Evolutionary conservation across 2,888 invertebrate genomes (phyloP).

Genomic region (Coronaproctus castanopsis): DNA sequence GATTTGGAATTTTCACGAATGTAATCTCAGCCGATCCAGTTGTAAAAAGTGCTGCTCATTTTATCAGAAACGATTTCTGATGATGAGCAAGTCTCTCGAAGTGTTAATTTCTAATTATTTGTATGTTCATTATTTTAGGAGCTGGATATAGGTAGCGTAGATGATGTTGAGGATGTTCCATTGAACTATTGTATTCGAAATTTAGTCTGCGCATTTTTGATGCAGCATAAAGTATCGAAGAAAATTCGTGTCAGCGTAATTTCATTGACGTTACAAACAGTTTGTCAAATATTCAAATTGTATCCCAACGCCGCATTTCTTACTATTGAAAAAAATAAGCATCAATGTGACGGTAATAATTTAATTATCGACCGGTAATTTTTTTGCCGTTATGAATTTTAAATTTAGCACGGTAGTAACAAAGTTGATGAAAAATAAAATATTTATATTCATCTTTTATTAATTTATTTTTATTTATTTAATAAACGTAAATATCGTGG

Average conservation of each 20-base stretch:
- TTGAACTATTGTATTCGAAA: constrained; percentile 51
- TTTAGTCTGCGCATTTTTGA: constrained; percentile 47
- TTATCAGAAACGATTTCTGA: no score
- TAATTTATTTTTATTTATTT: neutral
- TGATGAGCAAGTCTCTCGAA: no score
- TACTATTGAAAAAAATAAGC: constrained; percentile 20
- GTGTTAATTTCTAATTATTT: no score
- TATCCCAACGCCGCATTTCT: constrained; percentile 51
- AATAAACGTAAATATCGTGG: no score
- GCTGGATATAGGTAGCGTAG: constrained; percentile 42
- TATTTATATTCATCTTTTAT: no score
- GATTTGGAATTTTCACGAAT: no score
- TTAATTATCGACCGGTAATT: no score
- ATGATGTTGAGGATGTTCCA: constrained; percentile 39
- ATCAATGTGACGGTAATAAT: constrained; percentile 6
- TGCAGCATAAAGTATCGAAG: constrained; percentile 39
- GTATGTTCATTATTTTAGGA: constrained; percentile 30
- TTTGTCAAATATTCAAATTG: constrained; percentile 50
- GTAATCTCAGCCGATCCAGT: no score
- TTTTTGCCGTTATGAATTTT: no score
- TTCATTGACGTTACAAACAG: constrained; percentile 59
- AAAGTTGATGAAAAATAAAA: no score
- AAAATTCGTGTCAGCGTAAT: constrained; percentile 75
- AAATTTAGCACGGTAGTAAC: no score
- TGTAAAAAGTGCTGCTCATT: no score